Conservation (phyloP, 2,888 invertebrate species). For the Nephrocerus scutellatus region DNA sequence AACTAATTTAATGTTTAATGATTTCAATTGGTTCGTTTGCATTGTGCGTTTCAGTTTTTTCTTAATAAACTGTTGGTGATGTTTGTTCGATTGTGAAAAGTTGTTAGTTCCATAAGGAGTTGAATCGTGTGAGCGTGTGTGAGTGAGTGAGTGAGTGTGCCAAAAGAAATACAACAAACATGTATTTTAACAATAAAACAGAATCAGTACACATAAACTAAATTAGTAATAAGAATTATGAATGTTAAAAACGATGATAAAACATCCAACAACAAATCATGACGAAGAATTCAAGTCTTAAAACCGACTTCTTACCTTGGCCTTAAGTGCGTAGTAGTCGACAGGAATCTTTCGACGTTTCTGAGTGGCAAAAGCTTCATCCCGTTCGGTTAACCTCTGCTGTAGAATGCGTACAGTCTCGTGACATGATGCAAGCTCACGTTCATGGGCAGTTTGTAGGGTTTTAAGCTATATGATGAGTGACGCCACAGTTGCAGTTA, state of each 20-base stretch:
- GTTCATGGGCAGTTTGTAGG: slow-evolving; percentile 64
- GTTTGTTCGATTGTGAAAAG: slow-evolving; percentile 10
- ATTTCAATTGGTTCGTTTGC: slow-evolving; percentile 13
- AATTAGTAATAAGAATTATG: neutral
- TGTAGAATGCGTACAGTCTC: slow-evolving; percentile 46
- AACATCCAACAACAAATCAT: neutral
- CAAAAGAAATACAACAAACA: slow-evolving; percentile 7
- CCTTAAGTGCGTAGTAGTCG: slow-evolving; percentile 47
- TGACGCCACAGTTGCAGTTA: neutral
- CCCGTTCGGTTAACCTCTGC: slow-evolving; percentile 44
- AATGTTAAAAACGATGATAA: neutral
- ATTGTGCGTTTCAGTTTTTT: slow-evolving; percentile 14
- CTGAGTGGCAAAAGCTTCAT: slow-evolving; percentile 44
- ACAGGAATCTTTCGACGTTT: slow-evolving; percentile 47
- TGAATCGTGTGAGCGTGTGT: slow-evolving; percentile 3
- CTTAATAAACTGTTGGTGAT: slow-evolving; percentile 12
- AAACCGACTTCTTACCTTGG: slow-evolving; percentile 38
- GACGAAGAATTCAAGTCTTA: neutral
- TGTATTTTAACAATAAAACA: slow-evolving; percentile 10
- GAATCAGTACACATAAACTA: neutral
- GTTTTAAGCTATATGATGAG: slow-evolving; percentile 57
- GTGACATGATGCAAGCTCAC: slow-evolving; percentile 54
- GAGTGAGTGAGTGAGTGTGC: no score
- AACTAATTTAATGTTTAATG: slow-evolving; percentile 14
- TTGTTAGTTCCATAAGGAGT: neutral